Base-by-base conservation (phyloP, 1,140 invertebrate species). In the Rhyzopertha dominica region DNA sequence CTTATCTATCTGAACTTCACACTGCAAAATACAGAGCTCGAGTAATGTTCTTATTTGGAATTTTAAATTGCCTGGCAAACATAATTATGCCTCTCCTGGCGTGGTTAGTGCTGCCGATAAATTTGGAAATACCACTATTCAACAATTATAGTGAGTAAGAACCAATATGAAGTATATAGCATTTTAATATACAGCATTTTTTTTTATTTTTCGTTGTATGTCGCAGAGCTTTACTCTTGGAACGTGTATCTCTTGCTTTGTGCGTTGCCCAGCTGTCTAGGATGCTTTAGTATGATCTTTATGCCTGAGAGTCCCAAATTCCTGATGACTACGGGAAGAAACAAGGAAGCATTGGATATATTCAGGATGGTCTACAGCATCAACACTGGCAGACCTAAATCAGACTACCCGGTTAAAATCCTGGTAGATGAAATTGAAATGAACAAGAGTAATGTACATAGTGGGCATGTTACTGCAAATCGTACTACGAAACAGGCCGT, bases 221-320 rank as follows among this genome's bases (percentile, higher is more conserved):
- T n/a, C n/a, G 12, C 23, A 51, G 53, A 30, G 37, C 64, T 78
- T 17, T 75, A 85, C 61, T 82, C 82, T 1, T 92, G 87, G 87
- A 78, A 88, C 45, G 68, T 90, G 5, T 90, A 84, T 63, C 67
- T 90, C 1, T 71, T 82, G 5, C 50, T 76, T 0, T 76, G 79
- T 38, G 78, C 80, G 0, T 23, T 87, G 20, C 82, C 87, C 3
- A 79, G 78, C n/a, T 54, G 89, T 0, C 50, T 82, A 1, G 79
- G 81, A 5, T 77, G 76, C 1, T 29, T 79, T 5, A 67, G 77
- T 0, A 75, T 87, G 36, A 68, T 76, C 37, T 59, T 62, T 18
- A 28, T 59, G 18, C 81, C 84, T 1, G 87, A 90, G 63, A 89
- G 84, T 59, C 87, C 87, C 2, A 89, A 88, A 63, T 90, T 85